Percentiles rank a stretch among this genome's conserved stretches.
Conservation (phyloP, 2,888 invertebrate species). For the Eupithecia dodoneata region DNA sequence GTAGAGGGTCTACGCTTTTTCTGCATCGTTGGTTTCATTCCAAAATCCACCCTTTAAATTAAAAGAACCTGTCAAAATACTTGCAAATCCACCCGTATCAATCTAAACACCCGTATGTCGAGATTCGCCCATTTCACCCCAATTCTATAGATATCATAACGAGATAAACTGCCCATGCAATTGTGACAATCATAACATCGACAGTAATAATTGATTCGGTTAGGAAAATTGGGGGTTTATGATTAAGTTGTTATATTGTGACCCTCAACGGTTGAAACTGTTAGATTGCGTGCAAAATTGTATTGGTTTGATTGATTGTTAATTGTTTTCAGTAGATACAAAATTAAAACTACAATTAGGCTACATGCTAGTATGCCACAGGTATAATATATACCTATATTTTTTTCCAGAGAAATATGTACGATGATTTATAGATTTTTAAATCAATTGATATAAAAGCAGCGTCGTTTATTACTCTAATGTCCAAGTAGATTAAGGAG, state of each 20-base stretch:
- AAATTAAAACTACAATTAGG: neutral
- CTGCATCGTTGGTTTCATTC: neutral
- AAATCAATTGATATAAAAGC: neutral
- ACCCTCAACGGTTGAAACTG: slow-evolving; percentile 17
- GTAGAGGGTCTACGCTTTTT: slow-evolving; percentile 25
- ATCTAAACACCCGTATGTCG: slow-evolving; percentile 73
- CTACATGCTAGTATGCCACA: neutral
- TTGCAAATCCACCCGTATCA: slow-evolving; percentile 75
- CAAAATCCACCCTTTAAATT: slow-evolving; percentile 49
- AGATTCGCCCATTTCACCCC: slow-evolving; percentile 77
- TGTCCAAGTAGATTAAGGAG: neutral
- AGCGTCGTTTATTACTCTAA: neutral
- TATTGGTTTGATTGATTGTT: neutral
- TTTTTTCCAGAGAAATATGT: neutral
- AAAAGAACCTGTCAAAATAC: slow-evolving; percentile 71
- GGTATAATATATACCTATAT: neutral
- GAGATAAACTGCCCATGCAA: slow-evolving; percentile 67
- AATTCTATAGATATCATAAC: slow-evolving; percentile 82
- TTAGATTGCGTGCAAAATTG: slow-evolving; percentile 30
- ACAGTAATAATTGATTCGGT: slow-evolving; percentile 76
- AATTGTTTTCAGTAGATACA: neutral
- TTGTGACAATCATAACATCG: slow-evolving; percentile 62
- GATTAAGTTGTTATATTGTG: slow-evolving; percentile 60
- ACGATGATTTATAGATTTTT: neutral
- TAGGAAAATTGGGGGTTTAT: slow-evolving; percentile 60